Evolutionary conservation across 2,888 invertebrate species (phyloP).

Genomic region (Meta bourneti): DNA sequence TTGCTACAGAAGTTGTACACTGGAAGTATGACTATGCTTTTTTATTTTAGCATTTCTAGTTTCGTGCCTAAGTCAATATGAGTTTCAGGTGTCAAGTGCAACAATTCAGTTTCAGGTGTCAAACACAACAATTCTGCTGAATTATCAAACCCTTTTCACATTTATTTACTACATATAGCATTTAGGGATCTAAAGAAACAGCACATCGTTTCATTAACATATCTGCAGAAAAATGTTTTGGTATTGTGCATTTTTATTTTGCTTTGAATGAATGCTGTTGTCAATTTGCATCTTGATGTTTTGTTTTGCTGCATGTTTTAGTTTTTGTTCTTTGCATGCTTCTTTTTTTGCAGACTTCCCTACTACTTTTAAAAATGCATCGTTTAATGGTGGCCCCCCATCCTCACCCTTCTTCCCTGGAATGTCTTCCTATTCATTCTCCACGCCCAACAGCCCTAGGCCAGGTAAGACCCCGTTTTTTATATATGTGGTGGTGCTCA

Average conservation of each 20-base stretch:
- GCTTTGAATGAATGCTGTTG: constrained; percentile 11
- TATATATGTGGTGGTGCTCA: neutral
- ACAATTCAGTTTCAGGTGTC: too few relatives aligned
- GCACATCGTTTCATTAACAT: too few relatives aligned
- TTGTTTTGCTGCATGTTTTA: constrained; percentile 68
- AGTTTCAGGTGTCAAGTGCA: too few relatives aligned
- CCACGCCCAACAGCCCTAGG: constrained; percentile 26
- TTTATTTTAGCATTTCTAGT: too few relatives aligned
- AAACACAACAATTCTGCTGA: too few relatives aligned
- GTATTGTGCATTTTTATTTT: neutral
- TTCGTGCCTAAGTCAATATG: too few relatives aligned
- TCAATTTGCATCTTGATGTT: constrained; percentile 7
- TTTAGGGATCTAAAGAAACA: too few relatives aligned
- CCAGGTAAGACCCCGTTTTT: constrained; percentile 39
- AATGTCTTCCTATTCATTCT: constrained; percentile 30
- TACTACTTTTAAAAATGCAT: constrained; percentile 62
- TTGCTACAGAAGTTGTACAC: too few relatives aligned
- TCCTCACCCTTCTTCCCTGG: constrained; percentile 50
- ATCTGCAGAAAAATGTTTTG: too few relatives aligned
- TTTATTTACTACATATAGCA: too few relatives aligned
- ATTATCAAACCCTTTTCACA: too few relatives aligned
- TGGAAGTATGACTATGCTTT: too few relatives aligned
- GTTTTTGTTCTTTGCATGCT: constrained; percentile 72
- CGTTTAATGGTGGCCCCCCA: constrained; percentile 63
- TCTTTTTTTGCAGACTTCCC: constrained; percentile 60